These are phyloP conservation scores for Amaurobius ferox DNA, from an alignment of 2,888 invertebrate species.

Conservation along the genomic window DNA sequence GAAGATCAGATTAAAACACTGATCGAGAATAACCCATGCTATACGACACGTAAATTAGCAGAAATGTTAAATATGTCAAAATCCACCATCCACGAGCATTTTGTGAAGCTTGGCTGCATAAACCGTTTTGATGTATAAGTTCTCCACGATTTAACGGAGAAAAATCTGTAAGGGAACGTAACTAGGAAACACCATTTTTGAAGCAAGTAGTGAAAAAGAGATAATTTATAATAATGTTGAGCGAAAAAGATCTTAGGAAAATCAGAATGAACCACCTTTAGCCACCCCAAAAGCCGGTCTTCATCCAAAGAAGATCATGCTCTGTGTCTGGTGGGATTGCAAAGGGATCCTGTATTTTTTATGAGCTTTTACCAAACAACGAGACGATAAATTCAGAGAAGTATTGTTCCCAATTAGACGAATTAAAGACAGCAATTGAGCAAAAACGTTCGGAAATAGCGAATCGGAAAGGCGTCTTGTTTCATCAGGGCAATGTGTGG, in stretches of 20 bases:
- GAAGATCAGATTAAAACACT: constrained; percentile 21
- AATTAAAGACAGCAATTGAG: constrained; percentile 21
- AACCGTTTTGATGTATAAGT: constrained; percentile 23
- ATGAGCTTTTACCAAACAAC: constrained; percentile 35
- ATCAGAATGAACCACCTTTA: constrained; percentile 18
- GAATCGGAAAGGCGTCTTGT: neutral
- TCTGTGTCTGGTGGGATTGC: constrained; percentile 5
- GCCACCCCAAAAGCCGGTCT: constrained; percentile 21
- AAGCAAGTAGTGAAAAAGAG: constrained; percentile 44
- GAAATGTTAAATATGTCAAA: constrained; percentile 25
- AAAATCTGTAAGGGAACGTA: constrained; percentile 22
- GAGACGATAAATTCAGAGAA: constrained; percentile 31
- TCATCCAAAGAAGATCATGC: constrained; percentile 34
- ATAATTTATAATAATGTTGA: constrained; percentile 40
- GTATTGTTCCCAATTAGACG: constrained; percentile 23
- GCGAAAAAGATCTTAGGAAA: constrained; percentile 23
- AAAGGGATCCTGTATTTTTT: constrained; percentile 39
- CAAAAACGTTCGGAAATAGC: constrained; percentile 22
- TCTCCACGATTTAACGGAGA: constrained; percentile 24
- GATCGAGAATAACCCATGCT: constrained; percentile 13
- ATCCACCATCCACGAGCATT: constrained; percentile 22
- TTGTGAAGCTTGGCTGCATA: constrained; percentile 28
- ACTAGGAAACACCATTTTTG: constrained; percentile 22
- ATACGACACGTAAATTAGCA: neutral
- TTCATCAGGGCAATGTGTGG: neutral